Evolutionary conservation across 2,797 vertebrate species (phyloP), one percentile per base, ranked within the genome.

Genomic region (Anguilla megastoma): DNA sequence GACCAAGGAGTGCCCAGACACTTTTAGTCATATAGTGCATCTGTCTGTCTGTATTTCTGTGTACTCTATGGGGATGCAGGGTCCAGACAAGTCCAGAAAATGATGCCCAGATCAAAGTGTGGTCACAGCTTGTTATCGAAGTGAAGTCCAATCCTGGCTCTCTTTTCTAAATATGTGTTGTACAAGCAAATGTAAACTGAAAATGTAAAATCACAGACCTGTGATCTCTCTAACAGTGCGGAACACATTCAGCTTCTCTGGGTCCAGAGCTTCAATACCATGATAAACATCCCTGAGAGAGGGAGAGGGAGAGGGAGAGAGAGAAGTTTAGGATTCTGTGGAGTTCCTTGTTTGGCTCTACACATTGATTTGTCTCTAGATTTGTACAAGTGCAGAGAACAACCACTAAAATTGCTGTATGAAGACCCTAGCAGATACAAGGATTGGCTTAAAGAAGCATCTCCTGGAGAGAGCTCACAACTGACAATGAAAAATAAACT

Each of bases 211-310:
- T 45, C 21, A 4, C 92, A 95, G 91, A 99, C 98, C 98, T 97
- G 98, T 99, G 94, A 99, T 98, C 94, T 99, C 98, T 93, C 97
- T 96, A 88, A 99, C 98, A 1, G 98, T 99, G 88, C 97, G 97
- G 91, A 99, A 99, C 69, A 96, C 97, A 48, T 97, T 98, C 88
- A 99, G 95, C 88, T 97, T 97, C 86, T 98, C 97, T 0, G 98
- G 98, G 90, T 99, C 97, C 93, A 99, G 91, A 18, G 98, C 97
- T 52, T 96, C 97, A 0, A 99, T 98, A 0, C 96, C 97, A 80
- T 99, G 98, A 92, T 98, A 99, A 0, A 98, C 98, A 90, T 99
- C 98, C 90, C 98, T 99, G 89, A 52, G 36, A 16, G 9, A 41
- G 85, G 85, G 14, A 52, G 27, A 48, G 2, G 50, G 36, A 36